Evolutionary conservation across 2,113 vertebrate species (phyloP).

Genomic region (Donacobius atricapilla): DNA sequence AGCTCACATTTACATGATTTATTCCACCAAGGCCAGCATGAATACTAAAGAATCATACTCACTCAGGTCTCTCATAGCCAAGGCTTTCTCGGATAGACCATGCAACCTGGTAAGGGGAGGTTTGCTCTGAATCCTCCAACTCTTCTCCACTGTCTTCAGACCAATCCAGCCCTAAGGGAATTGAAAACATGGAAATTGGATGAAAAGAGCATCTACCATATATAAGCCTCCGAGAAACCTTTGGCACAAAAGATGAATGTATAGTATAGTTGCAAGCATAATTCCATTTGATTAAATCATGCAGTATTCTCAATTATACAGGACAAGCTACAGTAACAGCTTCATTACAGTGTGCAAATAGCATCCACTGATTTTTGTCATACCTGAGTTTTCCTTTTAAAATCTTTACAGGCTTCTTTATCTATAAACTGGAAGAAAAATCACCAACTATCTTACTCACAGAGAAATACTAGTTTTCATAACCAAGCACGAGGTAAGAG

Average conservation of each 20-base stretch:
- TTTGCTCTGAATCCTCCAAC: conserved; percentile 81
- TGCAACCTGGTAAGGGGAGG: conserved; percentile 81
- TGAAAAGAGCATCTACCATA: neutral
- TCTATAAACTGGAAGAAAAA: neutral
- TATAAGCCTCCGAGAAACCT: neutral
- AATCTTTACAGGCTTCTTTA: neutral
- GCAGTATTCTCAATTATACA: neutral
- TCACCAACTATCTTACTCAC: neutral
- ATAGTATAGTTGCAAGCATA: neutral
- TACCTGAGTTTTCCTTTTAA: neutral
- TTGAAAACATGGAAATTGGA: neutral
- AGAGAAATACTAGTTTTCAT: neutral
- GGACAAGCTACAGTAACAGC: neutral
- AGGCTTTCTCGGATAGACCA: conserved; percentile 84
- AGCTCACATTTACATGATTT: neutral
- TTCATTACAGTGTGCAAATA: neutral
- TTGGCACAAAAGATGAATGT: neutral
- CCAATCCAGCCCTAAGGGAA: conserved; percentile 90
- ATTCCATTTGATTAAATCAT: neutral
- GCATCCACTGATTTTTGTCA: neutral
- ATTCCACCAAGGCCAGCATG: neutral
- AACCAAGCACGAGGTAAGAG: neutral
- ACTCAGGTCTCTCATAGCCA: conserved; percentile 76
- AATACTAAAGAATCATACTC: conserved; percentile 36
- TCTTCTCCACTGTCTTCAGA: conserved; percentile 97